A percentile compares a stretch with the other conserved stretches of the same genome.
phyloP scores from a whole-genome alignment of 2,888 invertebrate genomes.

The Pseudanteris insignis region DNA sequence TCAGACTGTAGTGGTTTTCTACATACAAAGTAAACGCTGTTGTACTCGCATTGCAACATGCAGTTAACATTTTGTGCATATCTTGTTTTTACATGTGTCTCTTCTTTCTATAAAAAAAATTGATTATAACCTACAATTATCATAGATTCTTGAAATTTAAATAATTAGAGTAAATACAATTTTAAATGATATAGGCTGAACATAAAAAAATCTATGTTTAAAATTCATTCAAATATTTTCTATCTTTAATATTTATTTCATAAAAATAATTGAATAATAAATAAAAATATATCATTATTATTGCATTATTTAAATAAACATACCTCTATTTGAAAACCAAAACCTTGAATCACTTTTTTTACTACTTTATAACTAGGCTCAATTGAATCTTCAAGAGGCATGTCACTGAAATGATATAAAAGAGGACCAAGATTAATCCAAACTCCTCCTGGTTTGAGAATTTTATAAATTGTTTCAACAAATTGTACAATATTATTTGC shows the following conservation, averaged over 20 bases:
- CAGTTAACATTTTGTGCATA: conserved; percentile 93
- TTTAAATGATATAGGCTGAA: too few relatives aligned
- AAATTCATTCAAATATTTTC: too few relatives aligned
- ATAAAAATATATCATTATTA: neutral
- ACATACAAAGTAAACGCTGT: conserved; percentile 92
- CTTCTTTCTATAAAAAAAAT: conserved; percentile 73
- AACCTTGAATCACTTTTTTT: conserved; percentile 78
- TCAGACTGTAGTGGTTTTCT: conserved; percentile 72
- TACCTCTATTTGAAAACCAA: conserved; percentile 84
- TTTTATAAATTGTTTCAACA: conserved; percentile 89
- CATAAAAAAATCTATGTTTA: too few relatives aligned
- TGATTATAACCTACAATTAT: too few relatives aligned
- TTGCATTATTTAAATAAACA: conserved; percentile 6
- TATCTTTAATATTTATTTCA: neutral
- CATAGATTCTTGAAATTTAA: too few relatives aligned
- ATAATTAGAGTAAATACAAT: too few relatives aligned
- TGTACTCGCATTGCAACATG: conserved; percentile 92
- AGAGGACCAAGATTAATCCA: conserved; percentile 94
- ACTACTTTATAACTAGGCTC: conserved; percentile 92
- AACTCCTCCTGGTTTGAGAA: conserved; percentile 87
- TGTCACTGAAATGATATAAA: conserved; percentile 88
- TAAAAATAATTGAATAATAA: neutral
- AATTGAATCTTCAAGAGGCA: conserved; percentile 86
- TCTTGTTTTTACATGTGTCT: conserved; percentile 81
- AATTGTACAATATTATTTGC: conserved; percentile 96